A percentile compares a stretch with the other conserved stretches of the same genome.
These are phyloP conservation scores for Watsonalla cultraria DNA, from an alignment of 2,888 invertebrate genomes.

Conservation along the genomic window DNA sequence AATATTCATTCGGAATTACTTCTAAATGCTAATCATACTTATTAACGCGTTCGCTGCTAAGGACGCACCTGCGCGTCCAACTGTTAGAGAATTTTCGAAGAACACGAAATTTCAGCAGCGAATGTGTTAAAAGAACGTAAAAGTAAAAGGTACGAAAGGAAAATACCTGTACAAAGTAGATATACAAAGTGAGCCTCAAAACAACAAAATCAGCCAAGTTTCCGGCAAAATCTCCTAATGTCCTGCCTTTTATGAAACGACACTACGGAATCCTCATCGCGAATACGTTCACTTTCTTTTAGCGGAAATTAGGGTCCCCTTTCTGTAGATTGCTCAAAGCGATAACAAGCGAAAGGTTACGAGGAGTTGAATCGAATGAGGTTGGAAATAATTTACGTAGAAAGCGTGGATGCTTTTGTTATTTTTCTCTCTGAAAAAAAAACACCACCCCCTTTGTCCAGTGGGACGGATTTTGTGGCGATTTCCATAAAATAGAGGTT, in stretches of 20 bases:
- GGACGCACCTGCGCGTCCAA: no score
- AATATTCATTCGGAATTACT: no score
- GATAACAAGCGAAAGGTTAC: slow-evolving; percentile 44
- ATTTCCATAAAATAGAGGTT: background rate
- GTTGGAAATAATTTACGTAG: slow-evolving; percentile 34
- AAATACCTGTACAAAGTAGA: no score
- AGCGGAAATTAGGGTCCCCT: slow-evolving; percentile 44
- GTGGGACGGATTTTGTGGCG: slow-evolving; percentile 1
- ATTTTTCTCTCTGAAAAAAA: slow-evolving; percentile 11
- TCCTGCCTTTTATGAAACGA: slow-evolving; percentile 14
- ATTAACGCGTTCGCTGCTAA: no score
- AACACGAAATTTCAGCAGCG: no score
- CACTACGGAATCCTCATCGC: slow-evolving; percentile 12
- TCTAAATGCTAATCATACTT: no score
- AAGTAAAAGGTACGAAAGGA: no score
- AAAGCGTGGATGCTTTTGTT: slow-evolving; percentile 19
- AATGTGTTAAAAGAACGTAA: no score
- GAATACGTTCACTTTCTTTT: slow-evolving; percentile 20
- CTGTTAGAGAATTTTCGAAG: no score
- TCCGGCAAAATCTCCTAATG: slow-evolving; percentile 15
- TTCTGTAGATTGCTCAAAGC: slow-evolving; percentile 43
- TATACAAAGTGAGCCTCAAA: background rate
- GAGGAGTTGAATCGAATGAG: slow-evolving; percentile 31
- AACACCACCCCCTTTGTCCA: slow-evolving; percentile 4
- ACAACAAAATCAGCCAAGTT: background rate